Evolutionary conservation across 2,113 vertebrate species (phyloP), one percentile per base, ranked within the genome.

Genomic region (Sinocyclocheilus rhinocerous): DNA sequence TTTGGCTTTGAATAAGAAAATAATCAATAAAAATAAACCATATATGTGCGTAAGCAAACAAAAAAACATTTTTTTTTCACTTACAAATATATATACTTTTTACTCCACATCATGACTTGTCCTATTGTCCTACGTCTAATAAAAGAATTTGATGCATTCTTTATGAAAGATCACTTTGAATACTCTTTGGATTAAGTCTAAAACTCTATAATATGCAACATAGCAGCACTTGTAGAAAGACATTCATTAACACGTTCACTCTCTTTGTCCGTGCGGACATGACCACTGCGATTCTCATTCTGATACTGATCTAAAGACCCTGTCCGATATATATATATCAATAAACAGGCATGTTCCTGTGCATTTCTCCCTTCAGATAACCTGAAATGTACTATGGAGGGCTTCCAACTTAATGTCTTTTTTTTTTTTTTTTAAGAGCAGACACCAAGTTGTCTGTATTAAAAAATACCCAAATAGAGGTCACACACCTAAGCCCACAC

Each of bases 161-260:
- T 89, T 88, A 91, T 86, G 72, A 93, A 89, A 88, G 87, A 90
- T 82, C 52, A 42, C 26, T 87, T 79, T 85, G 59, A 94, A 94
- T 91, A 95, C 93, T 95, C 92, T 93, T 93, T 93, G 92, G 92
- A 86, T 92, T 94, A 89, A 89, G 90, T 91, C 88, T 90, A 89
- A 90, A 91, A 87, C 36, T 18, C 89, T 81, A 81, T 81, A 87
- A 88, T 90, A 89, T 90, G 93, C 93, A 93, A 91, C 69, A 84
- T 95, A 95, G 95, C 94, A 95, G 95, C 95, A 95, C 93, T 91
- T 94, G 92, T 92, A 88, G 85, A 92, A 92, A 91, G 92, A 95
- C 93, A 94, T 94, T 95, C 92, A 91, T 90, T 93, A 90, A 90
- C 92, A 91, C 87, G 2, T 85, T 89, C 48, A 80, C 84, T 63